These are phyloP conservation scores for Pterostichus madidus DNA, from an alignment of 2,888 invertebrate genomes.

Conservation along the genomic window DNA sequence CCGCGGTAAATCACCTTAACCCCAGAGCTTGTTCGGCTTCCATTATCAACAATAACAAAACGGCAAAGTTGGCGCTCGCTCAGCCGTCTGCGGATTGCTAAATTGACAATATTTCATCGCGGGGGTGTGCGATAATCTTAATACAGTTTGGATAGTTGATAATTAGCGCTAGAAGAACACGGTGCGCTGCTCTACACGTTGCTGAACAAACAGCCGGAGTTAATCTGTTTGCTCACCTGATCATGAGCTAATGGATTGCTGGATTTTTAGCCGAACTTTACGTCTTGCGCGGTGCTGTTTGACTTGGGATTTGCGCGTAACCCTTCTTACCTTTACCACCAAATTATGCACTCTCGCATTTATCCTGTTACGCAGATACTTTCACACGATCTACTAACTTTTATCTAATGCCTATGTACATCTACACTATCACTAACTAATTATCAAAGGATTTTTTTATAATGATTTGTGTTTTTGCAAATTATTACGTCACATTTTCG, in stretches of 20 bases:
- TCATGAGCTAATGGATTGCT: conserved; percentile 63
- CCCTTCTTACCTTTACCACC: conserved; percentile 38
- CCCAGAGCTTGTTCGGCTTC: not conserved
- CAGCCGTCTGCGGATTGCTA: conserved; percentile 77
- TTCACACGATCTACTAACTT: not conserved
- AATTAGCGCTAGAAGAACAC: conserved; percentile 74
- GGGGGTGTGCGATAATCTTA: conserved; percentile 75
- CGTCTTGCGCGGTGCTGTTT: conserved; percentile 14
- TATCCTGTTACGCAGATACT: conserved; percentile 2
- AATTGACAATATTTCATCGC: conserved; percentile 77
- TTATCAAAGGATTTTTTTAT: no score
- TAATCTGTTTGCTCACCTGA: conserved; percentile 66
- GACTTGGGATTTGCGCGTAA: conserved; percentile 33
- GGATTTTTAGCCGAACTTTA: conserved; percentile 57
- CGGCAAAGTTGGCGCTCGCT: conserved; percentile 71
- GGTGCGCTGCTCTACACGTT: conserved; percentile 43
- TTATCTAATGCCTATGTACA: no score
- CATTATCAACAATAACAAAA: conserved; percentile 59
- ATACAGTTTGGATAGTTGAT: conserved; percentile 78
- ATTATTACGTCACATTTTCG: no score
- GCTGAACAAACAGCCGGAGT: conserved; percentile 28
- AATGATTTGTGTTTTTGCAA: no score
- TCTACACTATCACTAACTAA: no score
- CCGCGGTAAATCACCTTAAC: conserved; percentile 26
- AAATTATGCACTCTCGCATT: conserved; percentile 37